Conservation (phyloP, 2,797 vertebrate species). For the Okamejei kenojei region DNA sequence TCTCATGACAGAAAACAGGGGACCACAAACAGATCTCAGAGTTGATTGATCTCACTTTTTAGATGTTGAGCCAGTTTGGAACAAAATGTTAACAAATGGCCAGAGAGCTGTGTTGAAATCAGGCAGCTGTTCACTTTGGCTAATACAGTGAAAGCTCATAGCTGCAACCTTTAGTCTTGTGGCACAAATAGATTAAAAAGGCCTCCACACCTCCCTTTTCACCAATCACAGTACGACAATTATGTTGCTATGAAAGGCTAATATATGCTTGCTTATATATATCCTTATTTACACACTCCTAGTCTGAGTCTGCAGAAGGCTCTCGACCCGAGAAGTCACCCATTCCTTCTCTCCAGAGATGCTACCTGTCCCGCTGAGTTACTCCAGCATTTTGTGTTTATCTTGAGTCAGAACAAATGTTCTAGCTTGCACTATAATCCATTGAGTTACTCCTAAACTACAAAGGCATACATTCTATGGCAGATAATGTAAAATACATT, state of each 20-base stretch:
- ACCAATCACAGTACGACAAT: neutral
- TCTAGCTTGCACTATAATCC: neutral
- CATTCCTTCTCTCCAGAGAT: no score
- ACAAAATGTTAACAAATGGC: conserved; percentile 12
- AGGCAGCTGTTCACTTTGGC: conserved; percentile 28
- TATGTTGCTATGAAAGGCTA: neutral
- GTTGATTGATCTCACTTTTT: neutral
- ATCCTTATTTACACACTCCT: neutral
- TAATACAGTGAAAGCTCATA: conserved; percentile 12
- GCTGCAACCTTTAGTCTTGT: neutral
- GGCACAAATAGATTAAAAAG: neutral
- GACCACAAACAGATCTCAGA: neutral
- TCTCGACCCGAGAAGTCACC: no score
- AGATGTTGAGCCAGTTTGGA: neutral
- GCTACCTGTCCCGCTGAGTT: no score
- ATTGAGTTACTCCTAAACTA: neutral
- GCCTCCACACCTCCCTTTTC: no score
- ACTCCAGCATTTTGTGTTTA: no score
- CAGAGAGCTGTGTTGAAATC: conserved; percentile 10
- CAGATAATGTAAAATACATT: neutral
- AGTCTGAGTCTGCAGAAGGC: no score
- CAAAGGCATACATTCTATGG: neutral
- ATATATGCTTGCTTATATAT: neutral
- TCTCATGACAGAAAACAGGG: neutral
- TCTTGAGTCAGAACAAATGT: neutral